Base-by-base conservation (phyloP, 1,140 invertebrate species). In the Drosophila takahashii region DNA sequence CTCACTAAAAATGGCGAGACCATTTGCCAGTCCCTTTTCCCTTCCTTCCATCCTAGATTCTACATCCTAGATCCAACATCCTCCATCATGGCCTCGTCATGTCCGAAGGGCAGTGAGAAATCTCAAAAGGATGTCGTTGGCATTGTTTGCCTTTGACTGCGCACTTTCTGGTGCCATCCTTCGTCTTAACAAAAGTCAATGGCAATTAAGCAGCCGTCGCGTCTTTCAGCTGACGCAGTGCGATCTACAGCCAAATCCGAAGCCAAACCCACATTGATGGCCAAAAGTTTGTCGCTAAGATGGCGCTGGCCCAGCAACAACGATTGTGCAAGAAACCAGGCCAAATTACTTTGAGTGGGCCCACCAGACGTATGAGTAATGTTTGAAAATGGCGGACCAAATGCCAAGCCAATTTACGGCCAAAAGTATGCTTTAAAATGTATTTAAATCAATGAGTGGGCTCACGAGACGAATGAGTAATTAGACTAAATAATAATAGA, bases 121-220 rank as follows among this genome's bases (percentile, higher is more conserved):
- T 81, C 79, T 77, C 53, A 77, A 77, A 81, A 81, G 79, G 79
- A 81, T 81, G 79, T 81, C 74, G 74, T 57, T 78, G 76, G 60
- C 77, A 79, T 79, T 79, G 77, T 79, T 79, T 79, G 77, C 77
- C 67, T 79, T 79, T 79, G 77, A 79, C 76, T 79, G 77, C 67
- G 77, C 76, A 79, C 77, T 79, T 79, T 79, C 60, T 79, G 64
- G 76, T 77, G 61, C 72, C 73, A 67, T 64, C 75, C 44, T 70
- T 69, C 76, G 61, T 70, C 80, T 78, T 78, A 80, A 77, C 79
- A 81, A 81, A 81, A 81, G 79, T 81, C 79, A 81, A 81, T 81
- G 79, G 79, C 79, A 81, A 81, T 81, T 81, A 81, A 81, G 79
- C 69, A 77, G 78, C 47, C 60, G 62, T 67, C 70, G 66, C 66